These are phyloP conservation scores for Otolemur crassicaudatus DNA, from an alignment of 2,797 vertebrate genomes.

Conservation along the genomic window DNA sequence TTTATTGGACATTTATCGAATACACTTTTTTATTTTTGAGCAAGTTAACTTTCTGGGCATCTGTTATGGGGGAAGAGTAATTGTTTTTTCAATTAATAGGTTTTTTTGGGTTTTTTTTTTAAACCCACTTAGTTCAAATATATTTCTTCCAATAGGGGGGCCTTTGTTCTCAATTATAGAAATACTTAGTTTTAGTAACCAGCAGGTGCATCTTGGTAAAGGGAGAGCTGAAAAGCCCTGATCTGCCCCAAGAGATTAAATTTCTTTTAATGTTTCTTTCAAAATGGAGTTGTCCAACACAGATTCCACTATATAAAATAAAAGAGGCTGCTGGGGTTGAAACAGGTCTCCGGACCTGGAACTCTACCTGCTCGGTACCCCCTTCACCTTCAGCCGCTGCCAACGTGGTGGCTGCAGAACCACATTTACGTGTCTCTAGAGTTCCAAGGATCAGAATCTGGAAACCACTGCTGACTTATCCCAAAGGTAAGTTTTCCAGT, in stretches of 20 bases:
- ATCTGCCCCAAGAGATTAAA: background rate
- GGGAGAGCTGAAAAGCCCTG: background rate
- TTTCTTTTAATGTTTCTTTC: background rate
- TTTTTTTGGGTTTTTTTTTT: background rate
- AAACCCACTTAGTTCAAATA: background rate
- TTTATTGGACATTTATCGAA: conserved; percentile 28
- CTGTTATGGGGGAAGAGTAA: background rate
- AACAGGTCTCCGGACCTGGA: background rate
- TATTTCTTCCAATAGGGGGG: background rate
- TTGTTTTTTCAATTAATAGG: background rate
- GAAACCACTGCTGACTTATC: background rate
- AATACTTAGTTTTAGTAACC: conserved; percentile 28
- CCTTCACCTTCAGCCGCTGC: background rate
- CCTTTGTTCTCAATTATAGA: conserved; percentile 8
- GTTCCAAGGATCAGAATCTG: background rate
- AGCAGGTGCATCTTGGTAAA: background rate
- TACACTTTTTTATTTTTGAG: background rate
- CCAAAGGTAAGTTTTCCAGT: background rate
- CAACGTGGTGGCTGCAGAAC: too few species aligned
- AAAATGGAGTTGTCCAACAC: background rate
- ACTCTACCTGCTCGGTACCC: too few species aligned
- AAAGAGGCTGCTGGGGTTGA: background rate
- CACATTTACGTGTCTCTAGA: background rate
- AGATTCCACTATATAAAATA: background rate
- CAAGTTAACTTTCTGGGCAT: conserved; percentile 35